Evolutionary conservation across 2,797 vertebrate species (phyloP).

Genomic region (Micropoecilia bifurca): DNA sequence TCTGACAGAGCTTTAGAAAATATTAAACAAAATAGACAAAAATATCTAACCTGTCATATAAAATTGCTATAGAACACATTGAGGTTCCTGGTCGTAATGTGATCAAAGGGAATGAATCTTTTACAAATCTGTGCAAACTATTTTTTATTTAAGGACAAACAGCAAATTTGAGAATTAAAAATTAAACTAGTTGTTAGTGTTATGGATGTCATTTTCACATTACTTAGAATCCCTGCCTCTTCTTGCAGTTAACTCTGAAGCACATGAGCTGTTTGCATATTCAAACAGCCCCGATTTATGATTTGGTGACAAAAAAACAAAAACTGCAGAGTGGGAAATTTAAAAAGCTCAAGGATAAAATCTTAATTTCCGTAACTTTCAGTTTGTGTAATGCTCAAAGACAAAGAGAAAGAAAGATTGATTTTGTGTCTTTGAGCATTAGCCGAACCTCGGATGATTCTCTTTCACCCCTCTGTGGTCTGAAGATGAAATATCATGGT

Average conservation of each 20-base stretch:
- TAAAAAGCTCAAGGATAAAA: background rate
- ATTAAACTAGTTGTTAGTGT: background rate
- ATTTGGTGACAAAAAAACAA: constrained; percentile 1
- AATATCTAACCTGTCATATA: background rate
- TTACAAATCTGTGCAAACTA: background rate
- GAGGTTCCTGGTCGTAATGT: background rate
- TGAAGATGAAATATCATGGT: constrained; percentile 42
- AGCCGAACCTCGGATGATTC: background rate
- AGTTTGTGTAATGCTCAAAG: background rate
- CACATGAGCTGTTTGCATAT: background rate
- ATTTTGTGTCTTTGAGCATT: background rate
- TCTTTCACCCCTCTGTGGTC: background rate
- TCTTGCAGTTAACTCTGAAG: background rate
- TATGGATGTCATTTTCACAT: background rate
- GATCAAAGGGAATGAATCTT: background rate
- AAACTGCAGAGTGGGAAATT: background rate
- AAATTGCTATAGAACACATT: background rate
- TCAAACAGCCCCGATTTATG: background rate
- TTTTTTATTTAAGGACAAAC: background rate
- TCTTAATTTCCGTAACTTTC: background rate
- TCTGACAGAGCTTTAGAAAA: background rate
- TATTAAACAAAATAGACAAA: background rate
- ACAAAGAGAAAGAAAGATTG: constrained; percentile 5
- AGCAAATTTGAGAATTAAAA: background rate
- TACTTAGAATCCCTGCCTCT: background rate